Evolutionary conservation across 64 coral and sea anemone genomes (phyloP), one percentile per base, ranked within the genome.

Genomic region (Montipora sp.): DNA sequence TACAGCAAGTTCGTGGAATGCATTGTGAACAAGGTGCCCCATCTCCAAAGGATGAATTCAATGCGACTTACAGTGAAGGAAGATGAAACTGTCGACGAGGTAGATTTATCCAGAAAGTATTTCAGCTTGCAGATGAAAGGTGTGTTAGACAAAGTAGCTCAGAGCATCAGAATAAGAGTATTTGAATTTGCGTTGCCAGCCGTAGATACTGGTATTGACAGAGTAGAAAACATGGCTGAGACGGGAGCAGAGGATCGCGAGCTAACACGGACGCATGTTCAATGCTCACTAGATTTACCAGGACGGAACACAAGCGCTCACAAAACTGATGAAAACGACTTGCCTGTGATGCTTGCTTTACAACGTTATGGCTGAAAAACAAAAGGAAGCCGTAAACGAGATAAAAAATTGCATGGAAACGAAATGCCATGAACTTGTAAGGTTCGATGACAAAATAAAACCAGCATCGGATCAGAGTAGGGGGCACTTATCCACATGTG

Each of bases 311-410:
- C 70, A 73, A 73, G 70, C 70, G 9, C 19, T 22, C 0, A 27
- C n/a, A 73, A 36, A 36, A 36, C 36, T 44, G 73, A 44, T 75
- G 23, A 44, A 75, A 75, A 75, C 11, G 24, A 75, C 73, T 75
- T 9, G 3, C 73, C 84, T 20, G n/a, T 55, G 13, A 15, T 74
- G 23, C 82, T 85, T 69, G 44, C 82, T 71, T 51, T 87, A 11
- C 65, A 87, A 87, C 67, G 45, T 19, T 87, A 87, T 48, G 61
- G 61, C 73, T 47, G 57, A 48, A 87, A 87, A 73, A 19, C 84
- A 72, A 87, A 68, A 46, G n/a, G 65, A 87, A 72, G 68, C 82
- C 24, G 60, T 84, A 5, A 84, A 61, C 1, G 60, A 84, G 45
- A 84, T 21, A 51, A 19, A 27, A 75, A 43, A 75, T 75, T 5